Base-by-base conservation (phyloP, 2,113 vertebrate species). In the Gobius niger region DNA sequence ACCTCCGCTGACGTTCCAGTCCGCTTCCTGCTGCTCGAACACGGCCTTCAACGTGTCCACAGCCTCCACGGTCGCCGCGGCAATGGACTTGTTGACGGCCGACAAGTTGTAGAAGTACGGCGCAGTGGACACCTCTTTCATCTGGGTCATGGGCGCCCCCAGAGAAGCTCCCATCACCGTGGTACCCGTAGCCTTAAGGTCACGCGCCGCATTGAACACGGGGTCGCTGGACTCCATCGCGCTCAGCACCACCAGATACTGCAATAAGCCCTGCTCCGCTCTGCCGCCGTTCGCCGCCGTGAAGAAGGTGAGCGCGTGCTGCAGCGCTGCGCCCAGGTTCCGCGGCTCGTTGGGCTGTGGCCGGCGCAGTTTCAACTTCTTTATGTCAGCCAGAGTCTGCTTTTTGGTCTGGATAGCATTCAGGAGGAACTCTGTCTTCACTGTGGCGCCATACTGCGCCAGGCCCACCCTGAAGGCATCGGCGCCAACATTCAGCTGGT, bases 211-310 rank as follows among this genome's bases (percentile, higher is more conserved):
- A 15, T 65, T 84, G 7, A 9, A 24, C 3, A 93, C 41, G 0
- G 51, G 5, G 68, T 95, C 93, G 9, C 80, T 67, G 0, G 94
- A 95, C 56, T 88, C 68, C 19, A 88, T 91, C 1, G 89, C 91
- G 1, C 91, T 91, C 7, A 96, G 7, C 4, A 96, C 78, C 14
- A 95, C 85, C 18, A 92, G 84, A 76, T 89, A 92, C 64, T 95
- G 92, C 0, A 70, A 77, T 44, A 76, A 78, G 7, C 93, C 94
- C 50, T 89, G 63, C 0, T 83, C 87, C 0, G 90, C 87, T 0
- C 89, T 81, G 51, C 93, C 90, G 24, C 94, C 94, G 0, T 82
- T 83, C 11, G 61, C 74, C 0, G 72, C 66, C 0, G 67, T 90
- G 68, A 95, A 93, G 50, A 95, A 87, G 2, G 75, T 50, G 7